Evolutionary conservation across 2,113 vertebrate species (phyloP).

Genomic region (Mugil cephalus): DNA sequence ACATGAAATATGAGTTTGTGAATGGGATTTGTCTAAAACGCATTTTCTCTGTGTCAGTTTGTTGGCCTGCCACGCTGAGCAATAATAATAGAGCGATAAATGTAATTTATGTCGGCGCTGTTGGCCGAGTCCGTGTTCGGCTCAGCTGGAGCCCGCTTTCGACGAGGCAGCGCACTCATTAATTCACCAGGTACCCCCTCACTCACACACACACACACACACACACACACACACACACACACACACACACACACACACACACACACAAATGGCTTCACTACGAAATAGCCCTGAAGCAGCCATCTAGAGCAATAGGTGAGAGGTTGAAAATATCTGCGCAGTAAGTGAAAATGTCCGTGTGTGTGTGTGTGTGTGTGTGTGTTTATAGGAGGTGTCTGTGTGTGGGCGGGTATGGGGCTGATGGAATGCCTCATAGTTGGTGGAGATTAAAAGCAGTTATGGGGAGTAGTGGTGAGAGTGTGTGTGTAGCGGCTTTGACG

Average conservation of each 20-base stretch:
- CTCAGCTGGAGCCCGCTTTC: slow-evolving; percentile 73
- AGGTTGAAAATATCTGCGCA: slow-evolving; percentile 50
- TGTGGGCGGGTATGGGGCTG: slow-evolving; percentile 58
- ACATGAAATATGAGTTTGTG: slow-evolving; percentile 21
- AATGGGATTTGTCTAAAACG: slow-evolving; percentile 27
- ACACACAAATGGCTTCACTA: slow-evolving; percentile 42
- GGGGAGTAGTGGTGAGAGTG: slow-evolving; percentile 45
- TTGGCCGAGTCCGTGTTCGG: slow-evolving; percentile 63
- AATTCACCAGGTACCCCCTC: slow-evolving; percentile 72
- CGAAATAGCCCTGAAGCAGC: slow-evolving; percentile 52
- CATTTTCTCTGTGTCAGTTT: slow-evolving; percentile 44
- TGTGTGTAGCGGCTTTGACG: slow-evolving; percentile 36
- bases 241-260: slow-evolving; percentile 31
- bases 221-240: slow-evolving; percentile 32
- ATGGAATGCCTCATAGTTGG: slow-evolving; percentile 75
- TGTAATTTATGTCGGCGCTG: slow-evolving; percentile 66
- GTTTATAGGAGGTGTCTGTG: slow-evolving; percentile 76
- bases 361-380: slow-evolving; percentile 53
- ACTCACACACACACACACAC: slow-evolving; percentile 35
- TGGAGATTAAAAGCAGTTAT: slow-evolving; percentile 75
- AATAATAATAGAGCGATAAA: slow-evolving; percentile 75
- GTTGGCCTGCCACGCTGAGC: slow-evolving; percentile 62
- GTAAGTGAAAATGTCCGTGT: slow-evolving; percentile 63
- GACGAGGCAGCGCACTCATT: slow-evolving; percentile 69
- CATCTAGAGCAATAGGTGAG: slow-evolving; percentile 61